phyloP scores from a whole-genome alignment of 2,888 invertebrate species.

The Herminia tarsipennalis region DNA sequence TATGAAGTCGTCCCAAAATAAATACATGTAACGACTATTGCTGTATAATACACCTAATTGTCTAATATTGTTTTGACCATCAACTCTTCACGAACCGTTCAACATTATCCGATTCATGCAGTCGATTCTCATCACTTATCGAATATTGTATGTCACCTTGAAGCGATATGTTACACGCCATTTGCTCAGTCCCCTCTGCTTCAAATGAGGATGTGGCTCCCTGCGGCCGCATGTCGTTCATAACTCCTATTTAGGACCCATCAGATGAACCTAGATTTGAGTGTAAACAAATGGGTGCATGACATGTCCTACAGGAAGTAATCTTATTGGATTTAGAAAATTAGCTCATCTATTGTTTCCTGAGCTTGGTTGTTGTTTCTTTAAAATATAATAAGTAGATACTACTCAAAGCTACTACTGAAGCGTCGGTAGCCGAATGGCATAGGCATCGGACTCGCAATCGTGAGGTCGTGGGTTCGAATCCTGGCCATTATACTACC shows the following conservation, averaged over 20 bases:
- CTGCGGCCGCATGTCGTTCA: constrained; percentile 54
- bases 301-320: constrained; percentile 14
- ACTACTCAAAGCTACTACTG: too few relatives aligned
- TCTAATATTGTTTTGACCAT: too few relatives aligned
- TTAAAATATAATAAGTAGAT: too few relatives aligned
- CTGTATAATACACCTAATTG: too few relatives aligned
- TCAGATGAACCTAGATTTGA: constrained; percentile 42
- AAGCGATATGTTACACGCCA: constrained; percentile 67
- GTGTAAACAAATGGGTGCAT: constrained; percentile 36
- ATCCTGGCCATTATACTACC: too few relatives aligned
- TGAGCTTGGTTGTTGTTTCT: too few relatives aligned
- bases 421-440: too few relatives aligned
- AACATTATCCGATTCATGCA: constrained; percentile 3
- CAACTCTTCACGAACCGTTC: neutral
- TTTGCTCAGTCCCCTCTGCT: constrained; percentile 60
- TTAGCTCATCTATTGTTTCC: too few relatives aligned
- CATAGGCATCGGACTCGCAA: too few relatives aligned
- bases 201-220: constrained; percentile 69
- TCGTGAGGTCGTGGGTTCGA: too few relatives aligned
- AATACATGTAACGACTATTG: too few relatives aligned
- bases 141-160: constrained; percentile 60
- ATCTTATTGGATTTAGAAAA: constrained; percentile 4
- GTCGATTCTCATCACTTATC: constrained; percentile 23
- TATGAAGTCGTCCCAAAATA: too few relatives aligned
- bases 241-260: constrained; percentile 50